These are phyloP conservation scores for Puma concolor DNA, from an alignment of 2,113 vertebrate species.

Conservation along the genomic window DNA sequence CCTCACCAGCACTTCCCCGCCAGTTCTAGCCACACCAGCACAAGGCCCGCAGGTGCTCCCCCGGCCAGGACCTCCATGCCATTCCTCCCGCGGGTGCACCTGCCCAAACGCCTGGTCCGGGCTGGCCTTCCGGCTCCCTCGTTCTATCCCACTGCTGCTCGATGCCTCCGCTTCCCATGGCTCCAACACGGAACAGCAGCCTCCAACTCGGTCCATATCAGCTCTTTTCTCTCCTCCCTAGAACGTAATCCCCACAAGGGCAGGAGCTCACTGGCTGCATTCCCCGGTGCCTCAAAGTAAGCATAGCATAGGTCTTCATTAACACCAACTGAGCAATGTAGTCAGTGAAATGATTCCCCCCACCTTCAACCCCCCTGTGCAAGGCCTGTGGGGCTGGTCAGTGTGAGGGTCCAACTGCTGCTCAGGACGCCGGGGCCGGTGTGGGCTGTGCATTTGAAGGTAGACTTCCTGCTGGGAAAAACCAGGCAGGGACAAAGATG, in stretches of 20 bases:
- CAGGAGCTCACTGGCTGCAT: not conserved
- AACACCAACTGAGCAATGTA: accelerated
- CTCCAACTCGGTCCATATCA: too few species aligned
- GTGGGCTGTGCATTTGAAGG: too few species aligned
- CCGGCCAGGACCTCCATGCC: accelerated
- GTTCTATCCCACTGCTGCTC: accelerated
- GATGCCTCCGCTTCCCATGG: accelerated
- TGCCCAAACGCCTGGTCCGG: too few species aligned
- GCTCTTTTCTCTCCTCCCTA: not conserved
- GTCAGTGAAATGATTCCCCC: accelerated
- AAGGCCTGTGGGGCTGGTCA: not conserved
- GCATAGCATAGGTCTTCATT: too few species aligned
- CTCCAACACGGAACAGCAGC: accelerated
- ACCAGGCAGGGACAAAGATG: accelerated
- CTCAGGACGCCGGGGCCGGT: too few species aligned
- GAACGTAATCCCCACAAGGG: accelerated
- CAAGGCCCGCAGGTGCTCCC: not conserved
- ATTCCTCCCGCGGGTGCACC: accelerated
- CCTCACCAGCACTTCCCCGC: accelerated
- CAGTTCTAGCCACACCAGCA: not conserved
- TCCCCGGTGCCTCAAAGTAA: too few species aligned
- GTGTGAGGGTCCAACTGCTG: accelerated
- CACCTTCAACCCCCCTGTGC: accelerated
- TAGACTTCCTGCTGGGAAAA: not conserved
- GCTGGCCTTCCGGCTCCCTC: not conserved